Evolutionary conservation across 2,888 invertebrate genomes (phyloP).

Genomic region (Rhagonycha lutea): DNA sequence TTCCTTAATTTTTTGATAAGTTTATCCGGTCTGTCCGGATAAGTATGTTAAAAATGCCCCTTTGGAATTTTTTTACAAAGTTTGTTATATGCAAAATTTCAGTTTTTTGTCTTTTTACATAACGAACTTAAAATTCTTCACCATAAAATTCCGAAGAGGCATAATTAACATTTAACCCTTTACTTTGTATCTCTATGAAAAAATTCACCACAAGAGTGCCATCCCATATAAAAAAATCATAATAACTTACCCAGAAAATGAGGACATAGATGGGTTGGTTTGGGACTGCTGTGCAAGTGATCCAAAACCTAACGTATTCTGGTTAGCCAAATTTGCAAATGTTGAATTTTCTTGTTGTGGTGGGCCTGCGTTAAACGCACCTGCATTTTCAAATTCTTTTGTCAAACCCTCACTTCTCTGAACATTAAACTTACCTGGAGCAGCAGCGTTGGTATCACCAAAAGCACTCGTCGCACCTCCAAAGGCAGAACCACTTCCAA

Average conservation of each 20-base stretch:
- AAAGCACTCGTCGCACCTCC: slow-evolving; percentile 54
- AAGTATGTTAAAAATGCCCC: too few relatives aligned
- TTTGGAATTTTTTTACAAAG: too few relatives aligned
- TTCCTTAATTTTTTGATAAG: too few relatives aligned
- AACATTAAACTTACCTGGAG: background rate
- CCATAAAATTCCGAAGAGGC: too few relatives aligned
- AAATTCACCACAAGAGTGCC: background rate
- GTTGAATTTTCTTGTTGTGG: slow-evolving; percentile 60
- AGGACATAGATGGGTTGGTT: slow-evolving; percentile 43
- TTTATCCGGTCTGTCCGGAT: too few relatives aligned
- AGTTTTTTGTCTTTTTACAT: too few relatives aligned
- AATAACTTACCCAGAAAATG: slow-evolving; percentile 50
- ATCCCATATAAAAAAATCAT: background rate
- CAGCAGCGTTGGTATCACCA: slow-evolving; percentile 39
- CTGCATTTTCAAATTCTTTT: slow-evolving; percentile 1
- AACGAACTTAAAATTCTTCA: too few relatives aligned
- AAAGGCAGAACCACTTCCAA: slow-evolving; percentile 57
- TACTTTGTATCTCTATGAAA: background rate
- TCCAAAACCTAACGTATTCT: slow-evolving; percentile 68
- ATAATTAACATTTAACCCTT: too few relatives aligned
- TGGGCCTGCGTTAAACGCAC: slow-evolving; percentile 57
- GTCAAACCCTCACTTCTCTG: background rate
- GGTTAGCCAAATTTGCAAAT: slow-evolving; percentile 67
- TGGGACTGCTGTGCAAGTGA: slow-evolving; percentile 63
- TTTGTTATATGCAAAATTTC: too few relatives aligned